Conservation (phyloP, 2,888 invertebrate species). For the Uropetala carovei region DNA sequence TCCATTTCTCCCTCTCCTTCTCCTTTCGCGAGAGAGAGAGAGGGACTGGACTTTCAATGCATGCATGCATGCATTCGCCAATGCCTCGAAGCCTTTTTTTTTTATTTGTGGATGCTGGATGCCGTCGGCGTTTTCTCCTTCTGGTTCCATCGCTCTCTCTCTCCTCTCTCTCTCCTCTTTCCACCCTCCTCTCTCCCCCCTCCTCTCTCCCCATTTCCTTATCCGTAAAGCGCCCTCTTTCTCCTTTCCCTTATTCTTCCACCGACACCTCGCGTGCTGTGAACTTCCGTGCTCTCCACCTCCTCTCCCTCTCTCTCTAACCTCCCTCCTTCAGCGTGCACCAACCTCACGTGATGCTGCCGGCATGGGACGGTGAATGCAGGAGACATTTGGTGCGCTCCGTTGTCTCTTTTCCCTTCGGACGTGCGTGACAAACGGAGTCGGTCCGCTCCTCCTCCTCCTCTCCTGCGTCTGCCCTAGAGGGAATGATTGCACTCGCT, state of each 20-base stretch:
- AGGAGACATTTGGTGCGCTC: neutral
- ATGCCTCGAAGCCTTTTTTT: neutral
- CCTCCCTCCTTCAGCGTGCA: neutral
- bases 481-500: neutral
- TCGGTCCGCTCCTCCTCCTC: neutral
- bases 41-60: neutral
- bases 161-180: neutral
- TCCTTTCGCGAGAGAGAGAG: neutral
- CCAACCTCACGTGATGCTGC: neutral
- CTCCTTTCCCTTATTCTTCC: neutral
- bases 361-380: neutral
- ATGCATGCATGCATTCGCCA: neutral
- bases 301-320: neutral
- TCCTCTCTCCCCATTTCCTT: neutral
- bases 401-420: conserved; percentile 1
- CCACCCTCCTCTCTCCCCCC: neutral
- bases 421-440: neutral
- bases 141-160: neutral
- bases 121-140: neutral
- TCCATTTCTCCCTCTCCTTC: neutral
- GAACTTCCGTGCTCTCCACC: neutral
- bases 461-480: neutral
- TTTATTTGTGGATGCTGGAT: too few relatives aligned
- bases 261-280: too few relatives aligned
- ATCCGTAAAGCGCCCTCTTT: neutral